Base-by-base conservation (phyloP, 2,797 vertebrate species). In the Acanthurus lineatus region DNA sequence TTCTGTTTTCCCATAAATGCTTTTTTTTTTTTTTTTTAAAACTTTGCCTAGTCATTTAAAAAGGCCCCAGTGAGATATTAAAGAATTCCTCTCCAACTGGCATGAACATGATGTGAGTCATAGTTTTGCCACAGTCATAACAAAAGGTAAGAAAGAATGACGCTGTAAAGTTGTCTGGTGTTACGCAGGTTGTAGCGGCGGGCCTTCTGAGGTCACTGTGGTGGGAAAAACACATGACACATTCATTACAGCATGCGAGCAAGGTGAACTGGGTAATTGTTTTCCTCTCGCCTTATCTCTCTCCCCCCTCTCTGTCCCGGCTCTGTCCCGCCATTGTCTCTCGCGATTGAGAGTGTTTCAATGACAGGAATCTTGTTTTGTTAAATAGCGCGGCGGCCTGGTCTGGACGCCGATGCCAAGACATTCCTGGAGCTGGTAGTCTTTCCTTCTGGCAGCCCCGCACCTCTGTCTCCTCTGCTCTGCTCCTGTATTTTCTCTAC, bases 351-450 rank as follows among this genome's bases (percentile, higher is more conserved):
- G 73, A 77, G 68, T 64, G 65, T 82, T 89, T 88, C 91, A 87
- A 70, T 86, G 86, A 89, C 85, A 78, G 82, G 86, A 91, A 89
- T 92, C 87, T 84, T 84, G 87, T 91, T 92, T 84, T 86, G 84
- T 88, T 86, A 71, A 90, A 79, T 72, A 79, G 80, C 32, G 0
- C 49, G 25, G 81, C 79, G 25, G 81, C 79, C 85, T 66, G 72
- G 67, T 84, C 59, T n/a, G 11, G 52, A 75, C 82, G n/a, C 70
- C 40, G 51, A 82, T 79, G 85, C 89, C 90, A 89, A 85, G 87
- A 88, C 93, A 91, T 91, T 92, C 88, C 86, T 89, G 84, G 84
- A 82, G 83, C 82, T 90, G 88, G 90, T 85, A 86, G 82, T 85
- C 83, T 91, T 80, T 83, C 81, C 76, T 82, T 87, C 75, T 90